Conservation (phyloP, 2,113 vertebrate species). For the Phodopus roborovskii region DNA sequence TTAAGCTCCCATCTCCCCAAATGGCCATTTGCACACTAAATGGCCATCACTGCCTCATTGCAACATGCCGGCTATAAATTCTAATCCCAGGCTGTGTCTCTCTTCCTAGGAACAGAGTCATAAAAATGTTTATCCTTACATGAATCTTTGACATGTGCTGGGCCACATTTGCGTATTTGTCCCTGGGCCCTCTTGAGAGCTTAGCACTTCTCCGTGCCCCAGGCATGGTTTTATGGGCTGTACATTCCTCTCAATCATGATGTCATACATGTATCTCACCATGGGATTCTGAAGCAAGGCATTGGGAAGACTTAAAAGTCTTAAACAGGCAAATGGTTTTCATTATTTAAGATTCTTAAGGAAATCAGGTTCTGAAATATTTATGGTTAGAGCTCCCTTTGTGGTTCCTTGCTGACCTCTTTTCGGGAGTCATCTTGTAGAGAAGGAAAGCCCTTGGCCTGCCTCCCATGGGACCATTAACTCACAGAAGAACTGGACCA, state of each 20-base stretch:
- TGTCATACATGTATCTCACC: background rate
- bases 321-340: slow-evolving; percentile 74
- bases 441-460: background rate
- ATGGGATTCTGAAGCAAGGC: slow-evolving; percentile 38
- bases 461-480: slow-evolving; percentile 40
- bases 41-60: slow-evolving; percentile 49
- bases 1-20: slow-evolving; percentile 58
- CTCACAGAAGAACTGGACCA: slow-evolving; percentile 45
- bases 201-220: background rate
- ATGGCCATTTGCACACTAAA: slow-evolving; percentile 48
- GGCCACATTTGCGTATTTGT: background rate
- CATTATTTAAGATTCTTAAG: slow-evolving; percentile 71
- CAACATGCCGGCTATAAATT: slow-evolving; percentile 64
- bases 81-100: slow-evolving; percentile 29
- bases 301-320: background rate
- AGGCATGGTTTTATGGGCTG: background rate
- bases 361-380: slow-evolving; percentile 75
- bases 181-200: slow-evolving; percentile 10
- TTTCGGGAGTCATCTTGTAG: slow-evolving; percentile 40
- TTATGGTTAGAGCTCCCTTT: slow-evolving; percentile 50
- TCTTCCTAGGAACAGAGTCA: slow-evolving; percentile 60
- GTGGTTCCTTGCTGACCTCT: slow-evolving; percentile 35
- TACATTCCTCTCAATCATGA: slow-evolving; percentile 38
- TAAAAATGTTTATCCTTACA: slow-evolving; percentile 34
- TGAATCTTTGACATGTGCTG: background rate